phyloP scores from a whole-genome alignment of 1,140 invertebrate genomes.

The Bombus polaris region DNA sequence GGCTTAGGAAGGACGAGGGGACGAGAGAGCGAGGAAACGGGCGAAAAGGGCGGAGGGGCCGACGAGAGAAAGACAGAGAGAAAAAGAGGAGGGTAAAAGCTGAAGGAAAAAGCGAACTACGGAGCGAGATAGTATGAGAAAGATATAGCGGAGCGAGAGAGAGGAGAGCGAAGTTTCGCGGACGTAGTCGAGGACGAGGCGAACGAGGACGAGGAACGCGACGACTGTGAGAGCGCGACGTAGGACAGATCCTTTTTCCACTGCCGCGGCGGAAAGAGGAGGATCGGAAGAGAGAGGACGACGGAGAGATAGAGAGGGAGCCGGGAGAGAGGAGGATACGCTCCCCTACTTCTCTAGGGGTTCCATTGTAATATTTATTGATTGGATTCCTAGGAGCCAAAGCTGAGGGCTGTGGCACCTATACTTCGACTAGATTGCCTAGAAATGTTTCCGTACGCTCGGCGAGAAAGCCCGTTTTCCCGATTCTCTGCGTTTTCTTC shows the following conservation, averaged over 20 bases:
- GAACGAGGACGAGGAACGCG: constrained; percentile 65
- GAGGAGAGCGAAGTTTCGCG: constrained; percentile 62
- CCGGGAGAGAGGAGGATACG: constrained; percentile 60
- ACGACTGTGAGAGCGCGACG: constrained; percentile 65
- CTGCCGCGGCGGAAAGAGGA: constrained; percentile 62
- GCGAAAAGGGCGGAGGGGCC: constrained; percentile 28
- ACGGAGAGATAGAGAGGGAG: constrained; percentile 48
- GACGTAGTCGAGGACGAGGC: constrained; percentile 65
- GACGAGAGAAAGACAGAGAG: constrained; percentile 40
- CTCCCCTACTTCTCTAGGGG: constrained; percentile 75
- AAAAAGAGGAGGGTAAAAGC: constrained; percentile 39
- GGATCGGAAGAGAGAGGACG: constrained; percentile 61
- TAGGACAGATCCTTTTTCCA: constrained; percentile 70
- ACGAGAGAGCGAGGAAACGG: constrained; percentile 30
- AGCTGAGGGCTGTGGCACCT: constrained; percentile 62
- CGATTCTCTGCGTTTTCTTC: constrained; percentile 18
- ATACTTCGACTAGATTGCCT: constrained; percentile 57
- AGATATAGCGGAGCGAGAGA: background rate
- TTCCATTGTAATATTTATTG: constrained; percentile 84
- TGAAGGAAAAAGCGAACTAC: constrained; percentile 38
- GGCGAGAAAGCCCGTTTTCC: constrained; percentile 13
- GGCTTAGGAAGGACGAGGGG: constrained; percentile 60
- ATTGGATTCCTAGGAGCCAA: constrained; percentile 81
- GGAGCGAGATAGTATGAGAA: constrained; percentile 24
- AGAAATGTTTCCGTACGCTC: constrained; percentile 41